A percentile compares a stretch with the other conserved stretches of the same genome.
Conservation (phyloP, 2,113 vertebrate genomes). For the Epinephelus lanceolatus region DNA sequence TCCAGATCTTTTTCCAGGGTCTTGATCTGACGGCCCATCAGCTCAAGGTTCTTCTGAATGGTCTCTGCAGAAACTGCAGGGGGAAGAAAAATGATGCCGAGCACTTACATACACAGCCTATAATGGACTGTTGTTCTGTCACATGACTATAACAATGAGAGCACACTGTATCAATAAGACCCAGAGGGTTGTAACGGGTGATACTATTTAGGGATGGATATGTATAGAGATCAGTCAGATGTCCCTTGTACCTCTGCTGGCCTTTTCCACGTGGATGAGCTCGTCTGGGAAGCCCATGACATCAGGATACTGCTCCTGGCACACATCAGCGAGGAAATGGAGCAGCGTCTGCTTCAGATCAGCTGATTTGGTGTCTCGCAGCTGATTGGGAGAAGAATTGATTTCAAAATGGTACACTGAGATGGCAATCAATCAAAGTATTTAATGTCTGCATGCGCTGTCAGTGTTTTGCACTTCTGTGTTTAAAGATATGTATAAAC, state of each 20-base stretch:
- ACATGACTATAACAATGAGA: neutral
- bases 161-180: neutral
- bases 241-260: constrained; percentile 88
- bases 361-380: constrained; percentile 86
- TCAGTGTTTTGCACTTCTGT: neutral
- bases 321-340: constrained; percentile 91
- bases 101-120: neutral
- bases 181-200: neutral
- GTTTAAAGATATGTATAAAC: neutral
- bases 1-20: constrained; percentile 84
- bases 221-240: neutral
- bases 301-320: constrained; percentile 88
- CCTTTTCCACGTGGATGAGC: constrained; percentile 93
- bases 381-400: constrained; percentile 70
- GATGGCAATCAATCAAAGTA: constrained; percentile 4
- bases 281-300: constrained; percentile 91
- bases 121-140: neutral
- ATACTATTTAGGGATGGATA: neutral
- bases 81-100: neutral
- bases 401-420: constrained; percentile 29
- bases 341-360: constrained; percentile 91
- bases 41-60: constrained; percentile 89
- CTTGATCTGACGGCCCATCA: constrained; percentile 88
- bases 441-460: constrained; percentile 3
- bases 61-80: constrained; percentile 87